A percentile compares a stretch with the other conserved stretches of the same genome.
phyloP scores from a whole-genome alignment of 2,113 vertebrate genomes.

The Pygoscelis adeliae region DNA sequence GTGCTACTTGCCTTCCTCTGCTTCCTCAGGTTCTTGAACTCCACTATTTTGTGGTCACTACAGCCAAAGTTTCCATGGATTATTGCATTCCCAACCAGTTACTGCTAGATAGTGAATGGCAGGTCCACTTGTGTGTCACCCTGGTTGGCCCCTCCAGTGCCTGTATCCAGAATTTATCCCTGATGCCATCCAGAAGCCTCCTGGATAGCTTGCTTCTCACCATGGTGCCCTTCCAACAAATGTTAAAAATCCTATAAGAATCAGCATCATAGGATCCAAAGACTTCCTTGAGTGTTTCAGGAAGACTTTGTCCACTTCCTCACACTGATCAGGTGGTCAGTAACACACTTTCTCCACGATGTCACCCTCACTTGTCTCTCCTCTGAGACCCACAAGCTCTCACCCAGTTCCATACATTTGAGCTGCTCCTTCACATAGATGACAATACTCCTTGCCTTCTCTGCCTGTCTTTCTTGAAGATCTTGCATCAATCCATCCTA shows the following conservation, averaged over 20 bases:
- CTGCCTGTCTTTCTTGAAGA: background rate
- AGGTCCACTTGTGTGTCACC: background rate
- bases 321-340: too few relatives aligned
- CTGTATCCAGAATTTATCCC: background rate
- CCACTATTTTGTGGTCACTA: background rate
- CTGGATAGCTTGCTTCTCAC: background rate
- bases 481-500: background rate
- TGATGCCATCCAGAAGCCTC: background rate
- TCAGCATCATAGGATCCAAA: background rate
- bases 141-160: background rate
- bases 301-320: background rate
- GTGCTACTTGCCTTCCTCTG: background rate
- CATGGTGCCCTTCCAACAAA: background rate
- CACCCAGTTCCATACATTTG: background rate
- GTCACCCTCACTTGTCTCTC: background rate
- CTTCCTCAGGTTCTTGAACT: background rate
- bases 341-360: background rate
- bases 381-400: background rate
- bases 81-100: background rate
- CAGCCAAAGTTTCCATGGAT: background rate
- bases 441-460: background rate
- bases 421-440: background rate
- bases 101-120: background rate
- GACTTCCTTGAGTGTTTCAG: background rate
- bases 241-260: background rate